Percentiles rank a stretch among this genome's conserved stretches.
Evolutionary conservation across 1,140 invertebrate genomes (phyloP).

Genomic region (Centruroides sculpturatus): DNA sequence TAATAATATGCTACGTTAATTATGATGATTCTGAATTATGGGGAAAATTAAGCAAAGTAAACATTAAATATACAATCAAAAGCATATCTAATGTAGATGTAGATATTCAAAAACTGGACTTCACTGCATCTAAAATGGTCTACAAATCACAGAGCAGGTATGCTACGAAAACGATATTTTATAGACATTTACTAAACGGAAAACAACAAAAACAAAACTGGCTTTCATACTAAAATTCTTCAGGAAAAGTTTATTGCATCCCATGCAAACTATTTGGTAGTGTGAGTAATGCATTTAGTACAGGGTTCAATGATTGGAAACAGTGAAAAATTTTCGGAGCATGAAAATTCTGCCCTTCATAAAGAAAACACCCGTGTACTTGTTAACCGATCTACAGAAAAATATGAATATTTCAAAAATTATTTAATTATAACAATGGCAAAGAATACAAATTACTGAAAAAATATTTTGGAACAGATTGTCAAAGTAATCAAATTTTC

Average conservation of each 20-base stretch:
- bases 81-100: too few species aligned
- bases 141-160: too few species aligned
- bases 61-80: too few species aligned
- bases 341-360: neutral
- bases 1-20: too few species aligned
- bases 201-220: neutral
- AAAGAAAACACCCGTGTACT: neutral
- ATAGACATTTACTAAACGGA: neutral
- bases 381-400: neutral
- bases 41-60: too few species aligned
- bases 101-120: too few species aligned
- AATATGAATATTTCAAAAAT: neutral
- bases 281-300: neutral
- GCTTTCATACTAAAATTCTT: neutral
- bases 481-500: neutral
- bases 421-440: neutral
- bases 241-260: neutral
- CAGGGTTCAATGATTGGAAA: neutral
- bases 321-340: neutral
- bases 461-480: neutral
- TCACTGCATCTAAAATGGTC: too few species aligned
- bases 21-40: too few species aligned
- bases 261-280: neutral
- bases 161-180: too few species aligned
- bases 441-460: neutral